A percentile compares a stretch with the other conserved stretches of the same genome.
phyloP scores from a whole-genome alignment of 2,888 invertebrate species.

The Muscina levida region DNA sequence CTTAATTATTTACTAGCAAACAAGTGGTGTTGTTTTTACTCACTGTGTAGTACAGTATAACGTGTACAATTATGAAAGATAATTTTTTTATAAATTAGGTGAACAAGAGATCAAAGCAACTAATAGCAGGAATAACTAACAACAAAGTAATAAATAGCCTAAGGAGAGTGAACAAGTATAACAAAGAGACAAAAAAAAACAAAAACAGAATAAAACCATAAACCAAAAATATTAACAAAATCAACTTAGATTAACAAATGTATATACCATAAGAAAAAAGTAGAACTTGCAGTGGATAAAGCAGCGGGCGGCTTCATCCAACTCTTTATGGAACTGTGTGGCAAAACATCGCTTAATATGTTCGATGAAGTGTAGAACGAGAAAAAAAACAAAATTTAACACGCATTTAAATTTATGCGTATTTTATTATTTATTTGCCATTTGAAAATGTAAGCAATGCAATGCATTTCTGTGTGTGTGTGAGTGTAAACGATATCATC shows the following conservation, averaged over 20 bases:
- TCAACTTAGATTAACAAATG: not conserved
- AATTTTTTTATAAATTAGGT: not conserved
- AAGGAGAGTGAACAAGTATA: too few relatives aligned
- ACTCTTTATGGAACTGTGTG: not conserved
- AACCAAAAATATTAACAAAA: not conserved
- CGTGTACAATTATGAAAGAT: too few relatives aligned
- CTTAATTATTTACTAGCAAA: not conserved
- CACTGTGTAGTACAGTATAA: too few relatives aligned
- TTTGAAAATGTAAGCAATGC: conserved; percentile 17
- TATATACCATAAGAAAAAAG: not conserved
- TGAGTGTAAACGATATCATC: not conserved
- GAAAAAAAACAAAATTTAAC: not conserved
- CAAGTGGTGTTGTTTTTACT: not conserved
- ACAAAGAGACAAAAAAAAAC: not conserved
- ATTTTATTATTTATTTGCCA: conserved; percentile 15
- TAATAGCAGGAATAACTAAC: not conserved
- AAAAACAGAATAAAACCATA: not conserved
- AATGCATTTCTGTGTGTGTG: not conserved
- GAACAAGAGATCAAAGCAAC: not conserved
- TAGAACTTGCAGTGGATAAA: not conserved
- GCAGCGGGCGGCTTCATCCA: not conserved
- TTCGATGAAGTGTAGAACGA: too few relatives aligned
- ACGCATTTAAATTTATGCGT: conserved; percentile 10
- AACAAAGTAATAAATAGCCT: not conserved
- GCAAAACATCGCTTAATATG: not conserved